A percentile compares a stretch with the other conserved stretches of the same genome.
Evolutionary conservation across 2,888 invertebrate species (phyloP).

Genomic region (Trissonchulus sp.): DNA sequence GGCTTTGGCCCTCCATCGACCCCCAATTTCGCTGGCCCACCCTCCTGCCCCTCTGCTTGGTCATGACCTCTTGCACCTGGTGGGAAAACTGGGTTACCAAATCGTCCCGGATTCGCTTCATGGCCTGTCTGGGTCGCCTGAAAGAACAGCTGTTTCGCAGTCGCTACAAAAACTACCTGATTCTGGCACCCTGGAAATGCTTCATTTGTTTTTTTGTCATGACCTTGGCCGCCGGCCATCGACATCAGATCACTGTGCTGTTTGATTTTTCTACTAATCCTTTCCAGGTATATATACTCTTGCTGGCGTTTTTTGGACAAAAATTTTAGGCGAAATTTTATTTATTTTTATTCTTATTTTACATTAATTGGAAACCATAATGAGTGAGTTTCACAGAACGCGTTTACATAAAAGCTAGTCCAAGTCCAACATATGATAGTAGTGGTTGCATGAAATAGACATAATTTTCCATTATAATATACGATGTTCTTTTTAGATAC

Average conservation of each 20-base stretch:
- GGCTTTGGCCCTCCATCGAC: constrained; percentile 32
- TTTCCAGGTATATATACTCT: not conserved
- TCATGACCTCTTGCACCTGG: constrained; percentile 69
- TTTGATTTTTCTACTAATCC: constrained; percentile 26
- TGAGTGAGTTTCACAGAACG: too few relatives aligned
- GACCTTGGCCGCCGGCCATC: constrained; percentile 25
- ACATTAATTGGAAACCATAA: too few relatives aligned
- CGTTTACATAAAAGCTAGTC: too few relatives aligned
- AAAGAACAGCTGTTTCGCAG: constrained; percentile 37
- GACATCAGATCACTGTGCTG: not conserved
- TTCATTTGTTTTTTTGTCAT: constrained; percentile 27
- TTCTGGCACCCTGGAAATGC: constrained; percentile 24
- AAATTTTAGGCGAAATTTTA: too few relatives aligned
- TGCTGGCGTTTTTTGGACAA: too few relatives aligned
- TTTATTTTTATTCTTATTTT: too few relatives aligned
- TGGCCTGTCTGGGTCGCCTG: constrained; percentile 41
- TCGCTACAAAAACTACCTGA: constrained; percentile 31
- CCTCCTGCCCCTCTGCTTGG: constrained; percentile 62
- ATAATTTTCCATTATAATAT: too few relatives aligned
- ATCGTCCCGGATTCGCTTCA: constrained; percentile 35
- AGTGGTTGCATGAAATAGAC: too few relatives aligned
- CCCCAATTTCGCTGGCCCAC: constrained; percentile 51
- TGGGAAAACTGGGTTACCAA: constrained; percentile 70
- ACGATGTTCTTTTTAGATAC: too few relatives aligned
- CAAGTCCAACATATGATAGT: too few relatives aligned